These are phyloP conservation scores for Cacajao melanocephalus DNA, from an alignment of 2,797 vertebrate genomes.

Conservation along the genomic window DNA sequence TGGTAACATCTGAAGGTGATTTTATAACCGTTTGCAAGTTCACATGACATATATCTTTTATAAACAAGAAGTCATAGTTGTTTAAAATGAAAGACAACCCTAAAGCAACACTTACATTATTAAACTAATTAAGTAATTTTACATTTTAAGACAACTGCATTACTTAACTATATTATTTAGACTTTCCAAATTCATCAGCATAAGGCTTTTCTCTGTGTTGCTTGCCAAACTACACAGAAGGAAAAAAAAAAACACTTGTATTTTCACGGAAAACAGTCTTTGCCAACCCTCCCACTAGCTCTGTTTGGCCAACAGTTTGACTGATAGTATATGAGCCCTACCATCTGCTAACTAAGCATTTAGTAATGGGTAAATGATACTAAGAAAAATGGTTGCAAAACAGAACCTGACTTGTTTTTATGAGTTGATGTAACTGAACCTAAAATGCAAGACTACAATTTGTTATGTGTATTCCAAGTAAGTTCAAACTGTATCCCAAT, in stretches of 20 bases:
- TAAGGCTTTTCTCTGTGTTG: slow-evolving; percentile 42
- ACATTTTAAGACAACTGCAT: slow-evolving; percentile 43
- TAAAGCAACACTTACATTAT: background rate
- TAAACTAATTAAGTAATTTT: slow-evolving; percentile 38
- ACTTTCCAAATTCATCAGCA: slow-evolving; percentile 50
- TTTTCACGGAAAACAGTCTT: slow-evolving; percentile 50
- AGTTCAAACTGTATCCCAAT: slow-evolving; percentile 29
- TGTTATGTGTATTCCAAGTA: slow-evolving; percentile 51
- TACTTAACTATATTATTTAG: slow-evolving; percentile 52
- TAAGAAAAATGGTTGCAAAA: slow-evolving; percentile 27
- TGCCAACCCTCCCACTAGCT: slow-evolving; percentile 31
- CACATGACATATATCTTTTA: background rate
- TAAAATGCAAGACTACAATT: slow-evolving; percentile 20
- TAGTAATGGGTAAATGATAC: slow-evolving; percentile 22
- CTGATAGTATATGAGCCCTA: background rate
- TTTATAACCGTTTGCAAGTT: slow-evolving; percentile 41
- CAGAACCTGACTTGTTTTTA: slow-evolving; percentile 47
- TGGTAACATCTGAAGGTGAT: slow-evolving; percentile 45
- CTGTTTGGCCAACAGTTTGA: slow-evolving; percentile 28
- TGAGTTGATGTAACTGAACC: slow-evolving; percentile 26
- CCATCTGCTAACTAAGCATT: slow-evolving; percentile 52
- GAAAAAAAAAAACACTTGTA: background rate
- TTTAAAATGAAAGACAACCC: slow-evolving; percentile 27
- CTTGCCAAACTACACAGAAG: slow-evolving; percentile 62
- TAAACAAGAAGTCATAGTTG: slow-evolving; percentile 39